phyloP scores from a whole-genome alignment of 2,888 invertebrate genomes.

The Scaptomyza polygonia region DNA sequence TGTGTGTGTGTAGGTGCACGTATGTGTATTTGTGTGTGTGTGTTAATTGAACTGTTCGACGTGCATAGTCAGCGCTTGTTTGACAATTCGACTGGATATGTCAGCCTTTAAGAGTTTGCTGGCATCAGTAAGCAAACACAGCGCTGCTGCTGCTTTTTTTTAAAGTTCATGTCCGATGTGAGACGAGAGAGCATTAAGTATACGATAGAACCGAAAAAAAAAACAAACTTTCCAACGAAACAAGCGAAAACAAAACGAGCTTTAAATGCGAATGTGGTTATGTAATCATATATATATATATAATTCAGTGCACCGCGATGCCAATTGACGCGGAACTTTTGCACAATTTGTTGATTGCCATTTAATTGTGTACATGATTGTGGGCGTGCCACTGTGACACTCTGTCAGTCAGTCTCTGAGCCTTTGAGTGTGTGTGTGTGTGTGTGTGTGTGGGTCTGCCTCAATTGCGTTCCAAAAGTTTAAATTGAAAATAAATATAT shows the following conservation, averaged over 20 bases:
- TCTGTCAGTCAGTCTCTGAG: neutral
- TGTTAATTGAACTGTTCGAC: constrained; percentile 45
- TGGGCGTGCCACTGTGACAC: constrained; percentile 20
- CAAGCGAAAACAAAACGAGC: too few species aligned
- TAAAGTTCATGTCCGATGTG: constrained; percentile 8
- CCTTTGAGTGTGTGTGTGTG: neutral
- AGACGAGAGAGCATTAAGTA: constrained; percentile 13
- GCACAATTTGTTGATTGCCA: constrained; percentile 41
- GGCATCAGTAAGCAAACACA: constrained; percentile 22
- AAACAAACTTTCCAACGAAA: too few species aligned
- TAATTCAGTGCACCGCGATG: constrained; percentile 30
- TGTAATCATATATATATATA: constrained; percentile 41
- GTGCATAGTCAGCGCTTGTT: constrained; percentile 63
- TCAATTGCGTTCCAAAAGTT: constrained; percentile 27
- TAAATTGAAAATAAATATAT: constrained; percentile 11
- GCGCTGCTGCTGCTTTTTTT: constrained; percentile 10
- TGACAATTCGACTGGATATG: constrained; percentile 52
- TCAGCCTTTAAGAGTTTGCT: constrained; percentile 21
- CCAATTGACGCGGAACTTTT: constrained; percentile 39
- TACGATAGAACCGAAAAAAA: constrained; percentile 2
- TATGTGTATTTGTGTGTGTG: constrained; percentile 29
- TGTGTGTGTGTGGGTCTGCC: constrained; percentile 11
- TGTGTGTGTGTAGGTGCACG: constrained; percentile 4
- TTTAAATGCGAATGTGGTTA: constrained; percentile 28
- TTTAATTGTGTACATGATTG: constrained; percentile 50